Evolutionary conservation across 1,140 invertebrate genomes (phyloP).

Genomic region (Pissodes strobi): DNA sequence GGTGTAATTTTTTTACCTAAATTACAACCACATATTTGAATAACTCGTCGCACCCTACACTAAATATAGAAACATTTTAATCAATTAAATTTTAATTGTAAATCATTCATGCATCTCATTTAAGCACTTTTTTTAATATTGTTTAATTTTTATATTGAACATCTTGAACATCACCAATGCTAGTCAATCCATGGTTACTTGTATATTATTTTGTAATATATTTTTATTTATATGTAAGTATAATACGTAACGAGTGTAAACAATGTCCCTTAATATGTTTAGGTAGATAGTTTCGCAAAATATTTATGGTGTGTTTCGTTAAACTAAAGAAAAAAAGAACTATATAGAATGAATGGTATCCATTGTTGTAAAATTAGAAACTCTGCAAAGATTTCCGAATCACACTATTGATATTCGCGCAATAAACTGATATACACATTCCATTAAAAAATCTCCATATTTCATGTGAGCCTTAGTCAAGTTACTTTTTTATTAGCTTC

Average conservation of each 20-base stretch:
- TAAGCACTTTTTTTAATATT: too few species aligned
- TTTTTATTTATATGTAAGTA: slow-evolving; percentile 45
- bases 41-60: too few species aligned
- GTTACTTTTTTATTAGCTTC: slow-evolving; percentile 13
- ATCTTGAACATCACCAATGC: slow-evolving; percentile 39
- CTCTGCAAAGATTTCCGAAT: not conserved
- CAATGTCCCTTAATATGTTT: slow-evolving; percentile 13
- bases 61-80: too few species aligned
- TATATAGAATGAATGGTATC: not conserved
- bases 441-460: slow-evolving; percentile 2
- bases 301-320: not conserved
- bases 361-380: not conserved
- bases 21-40: too few species aligned
- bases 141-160: slow-evolving; percentile 13
- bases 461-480: not conserved
- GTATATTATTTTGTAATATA: slow-evolving; percentile 52
- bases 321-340: not conserved
- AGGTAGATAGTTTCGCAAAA: not conserved
- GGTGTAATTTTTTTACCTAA: too few species aligned
- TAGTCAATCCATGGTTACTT: slow-evolving; percentile 53
- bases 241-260: slow-evolving; percentile 15
- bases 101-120: too few species aligned
- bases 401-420: not conserved
- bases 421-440: not conserved
- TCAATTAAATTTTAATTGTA: too few species aligned